Conservation (phyloP, 30 jellyfish, hydroid and myxozoan genomes). For the Catostylus mosaicus region DNA sequence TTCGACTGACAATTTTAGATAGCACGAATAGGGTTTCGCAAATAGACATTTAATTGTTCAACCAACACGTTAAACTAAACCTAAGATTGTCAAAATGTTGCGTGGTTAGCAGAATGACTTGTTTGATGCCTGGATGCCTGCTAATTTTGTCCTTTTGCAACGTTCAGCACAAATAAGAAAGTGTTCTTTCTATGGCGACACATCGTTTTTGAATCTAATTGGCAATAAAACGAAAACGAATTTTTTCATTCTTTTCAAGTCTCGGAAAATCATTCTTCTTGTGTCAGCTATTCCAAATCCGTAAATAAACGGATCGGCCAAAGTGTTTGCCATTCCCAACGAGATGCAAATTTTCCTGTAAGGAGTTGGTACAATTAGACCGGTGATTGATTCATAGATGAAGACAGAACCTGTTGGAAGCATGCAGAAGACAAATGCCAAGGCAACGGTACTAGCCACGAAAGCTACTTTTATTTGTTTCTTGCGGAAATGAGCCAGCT, state of each 20-base stretch:
- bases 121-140: too few species aligned
- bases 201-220: too few species aligned
- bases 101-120: too few species aligned
- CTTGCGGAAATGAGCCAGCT: neutral
- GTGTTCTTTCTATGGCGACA: too few species aligned
- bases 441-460: neutral
- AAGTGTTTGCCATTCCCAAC: neutral
- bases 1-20: too few species aligned
- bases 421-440: neutral
- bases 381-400: neutral
- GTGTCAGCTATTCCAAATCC: conserved; percentile 9
- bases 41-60: too few species aligned
- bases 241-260: neutral
- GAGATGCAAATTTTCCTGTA: neutral
- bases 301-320: conserved; percentile 2
- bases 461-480: neutral
- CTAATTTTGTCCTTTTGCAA: too few species aligned
- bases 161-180: too few species aligned
- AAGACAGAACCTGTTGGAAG: neutral
- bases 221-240: too few species aligned
- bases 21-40: too few species aligned
- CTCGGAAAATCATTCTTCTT: neutral
- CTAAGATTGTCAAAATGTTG: too few species aligned
- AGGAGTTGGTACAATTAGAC: neutral
- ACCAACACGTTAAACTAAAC: too few species aligned